These are phyloP conservation scores for Adineta ricciae DNA, from an alignment of 2,888 invertebrate genomes.

Conservation along the genomic window DNA sequence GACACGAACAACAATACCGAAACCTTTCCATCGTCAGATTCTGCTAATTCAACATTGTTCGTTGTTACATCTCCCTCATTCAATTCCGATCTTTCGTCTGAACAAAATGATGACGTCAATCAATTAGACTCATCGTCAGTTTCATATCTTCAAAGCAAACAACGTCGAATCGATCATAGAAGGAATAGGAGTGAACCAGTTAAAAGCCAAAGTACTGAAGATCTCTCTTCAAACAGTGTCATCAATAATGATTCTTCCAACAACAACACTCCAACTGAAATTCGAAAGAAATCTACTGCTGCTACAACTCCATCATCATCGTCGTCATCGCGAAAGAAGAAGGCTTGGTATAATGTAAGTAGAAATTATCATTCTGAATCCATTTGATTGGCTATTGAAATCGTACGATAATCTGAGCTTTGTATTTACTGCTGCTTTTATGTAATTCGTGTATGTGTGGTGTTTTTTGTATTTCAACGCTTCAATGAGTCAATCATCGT, in stretches of 20 bases:
- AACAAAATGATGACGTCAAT: background rate
- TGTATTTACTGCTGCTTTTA: background rate
- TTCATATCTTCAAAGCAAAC: background rate
- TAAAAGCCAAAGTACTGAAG: background rate
- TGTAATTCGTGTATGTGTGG: background rate
- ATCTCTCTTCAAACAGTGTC: background rate
- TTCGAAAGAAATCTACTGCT: background rate
- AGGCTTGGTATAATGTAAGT: background rate
- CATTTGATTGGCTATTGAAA: background rate
- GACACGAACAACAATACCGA: background rate
- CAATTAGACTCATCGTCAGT: background rate
- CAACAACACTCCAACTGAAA: background rate
- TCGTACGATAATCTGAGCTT: background rate
- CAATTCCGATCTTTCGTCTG: background rate
- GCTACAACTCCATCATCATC: background rate
- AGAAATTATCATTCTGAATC: background rate
- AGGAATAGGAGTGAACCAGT: slow-evolving; percentile 12
- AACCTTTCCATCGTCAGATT: background rate
- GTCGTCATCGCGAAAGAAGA: background rate
- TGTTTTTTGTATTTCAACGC: background rate
- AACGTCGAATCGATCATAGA: background rate
- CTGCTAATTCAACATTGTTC: background rate
- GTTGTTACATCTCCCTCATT: background rate
- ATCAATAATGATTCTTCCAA: background rate
- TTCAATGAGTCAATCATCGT: background rate